Conservation (phyloP, 2,888 invertebrate species). For the Lampropteryx suffumata region DNA sequence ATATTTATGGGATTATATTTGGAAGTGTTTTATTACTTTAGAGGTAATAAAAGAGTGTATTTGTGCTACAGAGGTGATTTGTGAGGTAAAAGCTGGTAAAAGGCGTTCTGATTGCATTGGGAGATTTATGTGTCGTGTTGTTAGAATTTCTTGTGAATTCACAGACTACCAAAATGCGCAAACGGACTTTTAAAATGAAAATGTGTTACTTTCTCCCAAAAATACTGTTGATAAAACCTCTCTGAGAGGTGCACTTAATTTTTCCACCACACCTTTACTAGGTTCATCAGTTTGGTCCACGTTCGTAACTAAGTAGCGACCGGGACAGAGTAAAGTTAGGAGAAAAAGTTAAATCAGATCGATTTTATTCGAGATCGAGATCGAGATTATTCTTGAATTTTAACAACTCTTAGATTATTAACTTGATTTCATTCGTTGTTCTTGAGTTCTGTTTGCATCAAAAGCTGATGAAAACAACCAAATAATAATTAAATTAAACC, state of each 20-base stretch:
- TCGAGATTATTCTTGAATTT: too few relatives aligned
- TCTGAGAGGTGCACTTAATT: not conserved
- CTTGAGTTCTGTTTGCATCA: too few relatives aligned
- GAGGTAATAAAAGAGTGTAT: slow-evolving; percentile 27
- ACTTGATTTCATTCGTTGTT: too few relatives aligned
- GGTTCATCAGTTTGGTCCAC: too few relatives aligned
- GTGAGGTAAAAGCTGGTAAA: slow-evolving; percentile 22
- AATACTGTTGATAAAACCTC: not conserved
- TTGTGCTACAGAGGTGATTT: slow-evolving; percentile 27
- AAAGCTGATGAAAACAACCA: too few relatives aligned
- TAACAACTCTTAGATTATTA: too few relatives aligned
- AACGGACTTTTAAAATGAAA: not conserved
- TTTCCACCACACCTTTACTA: too few relatives aligned
- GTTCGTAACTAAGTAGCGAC: too few relatives aligned
- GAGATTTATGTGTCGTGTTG: slow-evolving; percentile 25
- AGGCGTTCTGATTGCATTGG: slow-evolving; percentile 23
- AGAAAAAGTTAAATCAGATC: too few relatives aligned
- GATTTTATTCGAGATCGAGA: too few relatives aligned
- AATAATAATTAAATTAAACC: too few relatives aligned
- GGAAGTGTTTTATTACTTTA: slow-evolving; percentile 26
- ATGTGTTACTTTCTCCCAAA: not conserved
- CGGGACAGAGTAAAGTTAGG: too few relatives aligned
- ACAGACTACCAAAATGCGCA: not conserved
- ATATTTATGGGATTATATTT: slow-evolving; percentile 34
- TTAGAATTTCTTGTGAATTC: slow-evolving; percentile 14